phyloP scores from a whole-genome alignment of 2,888 invertebrate genomes.

The Ecliptopera silaceata region DNA sequence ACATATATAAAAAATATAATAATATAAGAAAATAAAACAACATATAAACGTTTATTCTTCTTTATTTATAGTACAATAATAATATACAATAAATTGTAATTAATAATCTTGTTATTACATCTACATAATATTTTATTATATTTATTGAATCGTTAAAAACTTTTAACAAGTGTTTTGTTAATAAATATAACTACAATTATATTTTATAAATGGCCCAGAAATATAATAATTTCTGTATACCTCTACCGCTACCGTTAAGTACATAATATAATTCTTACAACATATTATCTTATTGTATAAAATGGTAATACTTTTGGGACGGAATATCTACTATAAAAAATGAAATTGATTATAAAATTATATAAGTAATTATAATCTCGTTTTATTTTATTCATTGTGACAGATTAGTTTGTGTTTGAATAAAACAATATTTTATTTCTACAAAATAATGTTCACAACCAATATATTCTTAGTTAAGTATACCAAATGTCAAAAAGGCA shows the following conservation, averaged over 20 bases:
- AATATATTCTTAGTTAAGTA: constrained; percentile 25
- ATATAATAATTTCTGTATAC: constrained; percentile 41
- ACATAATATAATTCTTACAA: constrained; percentile 26
- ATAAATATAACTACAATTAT: constrained; percentile 38
- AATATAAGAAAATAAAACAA: constrained; percentile 10
- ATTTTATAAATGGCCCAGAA: constrained; percentile 52
- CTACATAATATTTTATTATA: constrained; percentile 29
- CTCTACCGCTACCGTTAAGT: constrained; percentile 30
- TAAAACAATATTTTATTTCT: constrained; percentile 4
- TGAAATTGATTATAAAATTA: constrained; percentile 28
- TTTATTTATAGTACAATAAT: constrained; percentile 66
- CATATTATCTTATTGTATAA: constrained; percentile 39
- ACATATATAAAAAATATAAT: not conserved
- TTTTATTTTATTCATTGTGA: constrained; percentile 36
- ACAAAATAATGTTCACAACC: constrained; percentile 29
- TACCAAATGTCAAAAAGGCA: constrained; percentile 30
- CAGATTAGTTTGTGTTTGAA: constrained; percentile 16
- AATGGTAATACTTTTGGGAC: constrained; percentile 74
- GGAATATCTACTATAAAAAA: constrained; percentile 57
- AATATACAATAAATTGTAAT: constrained; percentile 70
- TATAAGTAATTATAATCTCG: constrained; percentile 37
- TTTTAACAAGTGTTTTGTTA: constrained; percentile 41
- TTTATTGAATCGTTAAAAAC: constrained; percentile 34
- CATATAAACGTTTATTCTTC: constrained; percentile 41
- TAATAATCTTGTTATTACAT: constrained; percentile 59